Evolutionary conservation across 2,797 vertebrate species (phyloP).

Genomic region (Mormyrops attenuatus): DNA sequence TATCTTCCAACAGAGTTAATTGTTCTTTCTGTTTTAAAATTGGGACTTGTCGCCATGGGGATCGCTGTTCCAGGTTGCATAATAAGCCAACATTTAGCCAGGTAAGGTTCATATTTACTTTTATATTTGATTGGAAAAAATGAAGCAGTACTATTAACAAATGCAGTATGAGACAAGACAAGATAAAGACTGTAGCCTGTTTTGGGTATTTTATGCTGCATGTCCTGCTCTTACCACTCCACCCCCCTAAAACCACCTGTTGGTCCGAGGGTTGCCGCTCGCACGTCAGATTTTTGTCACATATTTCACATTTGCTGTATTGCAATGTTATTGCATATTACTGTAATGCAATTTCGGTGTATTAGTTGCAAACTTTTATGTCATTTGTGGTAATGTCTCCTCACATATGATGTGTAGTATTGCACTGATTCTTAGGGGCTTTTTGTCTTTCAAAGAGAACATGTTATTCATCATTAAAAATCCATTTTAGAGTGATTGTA

Average conservation of each 20-base stretch:
- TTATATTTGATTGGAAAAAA: too few relatives aligned
- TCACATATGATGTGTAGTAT: not conserved
- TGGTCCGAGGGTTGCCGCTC: too few relatives aligned
- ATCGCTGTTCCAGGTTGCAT: slow-evolving; percentile 92
- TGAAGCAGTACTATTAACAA: too few relatives aligned
- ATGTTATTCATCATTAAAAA: too few relatives aligned
- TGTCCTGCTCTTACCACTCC: not conserved
- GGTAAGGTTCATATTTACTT: slow-evolving; percentile 56
- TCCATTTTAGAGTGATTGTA: too few relatives aligned
- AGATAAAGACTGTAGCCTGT: too few relatives aligned
- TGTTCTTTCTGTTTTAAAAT: slow-evolving; percentile 99
- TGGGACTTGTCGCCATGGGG: slow-evolving; percentile 93
- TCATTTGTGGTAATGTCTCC: not conserved
- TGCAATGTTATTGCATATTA: not conserved
- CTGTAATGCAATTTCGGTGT: not conserved
- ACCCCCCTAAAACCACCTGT: too few relatives aligned
- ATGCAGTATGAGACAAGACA: too few relatives aligned
- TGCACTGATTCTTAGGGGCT: too few relatives aligned
- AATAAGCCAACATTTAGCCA: slow-evolving; percentile 97
- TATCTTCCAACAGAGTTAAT: slow-evolving; percentile 73
- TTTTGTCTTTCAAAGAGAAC: too few relatives aligned
- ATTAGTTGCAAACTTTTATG: not conserved
- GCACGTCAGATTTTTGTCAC: not conserved
- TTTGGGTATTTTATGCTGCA: too few relatives aligned
- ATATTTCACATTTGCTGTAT: not conserved